These are phyloP conservation scores for Alloscopus bannaensis DNA, from an alignment of 2,888 invertebrate genomes.

Conservation along the genomic window DNA sequence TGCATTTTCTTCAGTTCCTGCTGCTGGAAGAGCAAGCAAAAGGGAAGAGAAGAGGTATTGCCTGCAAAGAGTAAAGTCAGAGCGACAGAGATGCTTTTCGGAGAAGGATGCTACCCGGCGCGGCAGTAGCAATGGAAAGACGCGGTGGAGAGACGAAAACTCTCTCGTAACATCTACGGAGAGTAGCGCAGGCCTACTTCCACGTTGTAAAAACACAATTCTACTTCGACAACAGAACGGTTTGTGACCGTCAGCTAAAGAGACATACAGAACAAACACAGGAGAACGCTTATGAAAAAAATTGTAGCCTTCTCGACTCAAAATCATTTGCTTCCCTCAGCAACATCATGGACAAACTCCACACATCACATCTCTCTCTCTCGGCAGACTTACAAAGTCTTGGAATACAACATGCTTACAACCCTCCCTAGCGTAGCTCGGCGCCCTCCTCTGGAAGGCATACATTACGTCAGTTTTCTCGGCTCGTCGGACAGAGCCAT, in stretches of 20 bases:
- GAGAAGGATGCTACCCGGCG: constrained; percentile 27
- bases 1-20: not conserved
- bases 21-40: constrained; percentile 24
- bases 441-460: too few relatives aligned
- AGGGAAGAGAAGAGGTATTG: not conserved
- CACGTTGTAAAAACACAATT: not conserved
- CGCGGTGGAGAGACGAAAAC: too few relatives aligned
- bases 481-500: too few relatives aligned
- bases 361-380: too few relatives aligned
- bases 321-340: too few relatives aligned
- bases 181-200: constrained; percentile 23
- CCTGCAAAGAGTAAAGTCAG: not conserved
- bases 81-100: constrained; percentile 3
- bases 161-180: not conserved
- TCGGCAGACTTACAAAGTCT: too few relatives aligned
- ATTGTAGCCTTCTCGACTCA: too few relatives aligned
- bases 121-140: too few relatives aligned
- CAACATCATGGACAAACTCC: too few relatives aligned
- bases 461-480: too few relatives aligned
- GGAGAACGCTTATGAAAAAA: constrained; percentile 8
- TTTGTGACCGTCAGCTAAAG: not conserved
- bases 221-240: not conserved
- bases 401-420: too few relatives aligned
- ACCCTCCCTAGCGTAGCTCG: too few relatives aligned
- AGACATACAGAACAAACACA: not conserved